These are phyloP conservation scores for Eolophus roseicapilla DNA, from an alignment of 2,113 vertebrate species.

Conservation along the genomic window DNA sequence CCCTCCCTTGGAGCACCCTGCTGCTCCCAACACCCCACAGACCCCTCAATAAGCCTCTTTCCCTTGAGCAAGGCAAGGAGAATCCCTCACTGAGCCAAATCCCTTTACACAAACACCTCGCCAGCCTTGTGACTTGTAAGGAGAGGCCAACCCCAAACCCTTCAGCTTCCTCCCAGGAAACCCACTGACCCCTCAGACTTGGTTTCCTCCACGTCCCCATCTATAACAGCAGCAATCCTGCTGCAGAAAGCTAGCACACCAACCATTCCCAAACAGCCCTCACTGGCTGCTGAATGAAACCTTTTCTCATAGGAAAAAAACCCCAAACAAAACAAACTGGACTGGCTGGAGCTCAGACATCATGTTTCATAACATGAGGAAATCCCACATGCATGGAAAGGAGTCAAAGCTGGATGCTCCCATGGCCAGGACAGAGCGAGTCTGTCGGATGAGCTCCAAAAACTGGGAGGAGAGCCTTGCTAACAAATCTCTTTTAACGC, in stretches of 20 bases:
- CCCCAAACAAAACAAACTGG: background rate
- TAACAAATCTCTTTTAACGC: background rate
- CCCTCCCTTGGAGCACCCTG: background rate
- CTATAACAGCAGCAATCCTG: background rate
- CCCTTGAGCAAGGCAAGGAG: background rate
- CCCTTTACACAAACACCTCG: background rate
- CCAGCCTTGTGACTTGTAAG: background rate
- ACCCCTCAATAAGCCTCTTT: background rate
- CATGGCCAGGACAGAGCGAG: background rate
- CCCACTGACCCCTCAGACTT: background rate
- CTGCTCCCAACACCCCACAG: background rate
- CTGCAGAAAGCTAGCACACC: background rate
- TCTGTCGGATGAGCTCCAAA: background rate
- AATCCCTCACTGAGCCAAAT: background rate
- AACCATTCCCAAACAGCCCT: background rate
- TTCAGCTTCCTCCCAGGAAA: background rate
- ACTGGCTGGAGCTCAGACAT: background rate
- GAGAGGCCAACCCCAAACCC: background rate
- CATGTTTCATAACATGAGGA: background rate
- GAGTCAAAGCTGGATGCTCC: background rate
- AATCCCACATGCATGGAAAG: background rate
- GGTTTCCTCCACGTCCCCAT: accelerated
- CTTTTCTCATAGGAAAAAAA: background rate
- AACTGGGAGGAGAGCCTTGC: background rate
- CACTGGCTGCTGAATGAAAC: background rate